A percentile compares a stretch with the other conserved stretches of the same genome.
phyloP scores from a whole-genome alignment of 2,113 vertebrate species.

The Emberiza fucata region DNA sequence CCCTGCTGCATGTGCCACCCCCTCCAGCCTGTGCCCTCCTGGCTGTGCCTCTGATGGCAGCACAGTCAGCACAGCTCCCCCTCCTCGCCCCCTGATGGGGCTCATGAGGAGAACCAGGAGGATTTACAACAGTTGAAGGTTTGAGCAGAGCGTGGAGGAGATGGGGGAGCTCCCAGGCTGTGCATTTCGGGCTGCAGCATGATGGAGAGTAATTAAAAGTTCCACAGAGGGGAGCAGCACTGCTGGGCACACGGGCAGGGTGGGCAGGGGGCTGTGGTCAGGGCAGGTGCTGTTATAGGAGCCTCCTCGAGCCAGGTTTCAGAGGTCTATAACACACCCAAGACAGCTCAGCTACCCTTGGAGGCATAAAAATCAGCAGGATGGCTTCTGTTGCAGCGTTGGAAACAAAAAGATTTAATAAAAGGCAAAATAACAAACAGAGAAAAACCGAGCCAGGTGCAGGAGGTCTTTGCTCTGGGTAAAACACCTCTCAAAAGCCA shows the following conservation, averaged over 20 bases:
- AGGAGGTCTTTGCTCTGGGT: too few relatives aligned
- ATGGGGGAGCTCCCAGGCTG: not conserved
- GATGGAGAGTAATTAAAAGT: not conserved
- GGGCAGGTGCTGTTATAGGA: too few relatives aligned
- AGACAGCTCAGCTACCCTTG: too few relatives aligned
- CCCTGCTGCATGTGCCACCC: not conserved
- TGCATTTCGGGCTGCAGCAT: fast-evolving
- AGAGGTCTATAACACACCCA: too few relatives aligned
- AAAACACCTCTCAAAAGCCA: too few relatives aligned
- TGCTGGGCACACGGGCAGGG: not conserved
- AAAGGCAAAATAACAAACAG: too few relatives aligned
- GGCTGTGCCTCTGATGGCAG: not conserved
- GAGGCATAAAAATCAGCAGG: too few relatives aligned
- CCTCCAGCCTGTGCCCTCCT: fast-evolving
- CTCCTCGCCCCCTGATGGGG: fast-evolving
- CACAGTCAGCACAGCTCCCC: not conserved
- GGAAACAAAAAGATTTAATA: too few relatives aligned
- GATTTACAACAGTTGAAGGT: not conserved
- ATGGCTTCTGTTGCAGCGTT: too few relatives aligned
- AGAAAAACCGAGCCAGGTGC: too few relatives aligned
- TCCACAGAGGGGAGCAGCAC: not conserved
- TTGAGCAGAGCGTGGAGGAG: not conserved
- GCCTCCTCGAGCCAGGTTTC: too few relatives aligned
- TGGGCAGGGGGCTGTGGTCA: not conserved
- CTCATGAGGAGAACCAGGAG: not conserved